Base-by-base conservation (phyloP, 2,888 invertebrate genomes). In the Cenopis cana region DNA sequence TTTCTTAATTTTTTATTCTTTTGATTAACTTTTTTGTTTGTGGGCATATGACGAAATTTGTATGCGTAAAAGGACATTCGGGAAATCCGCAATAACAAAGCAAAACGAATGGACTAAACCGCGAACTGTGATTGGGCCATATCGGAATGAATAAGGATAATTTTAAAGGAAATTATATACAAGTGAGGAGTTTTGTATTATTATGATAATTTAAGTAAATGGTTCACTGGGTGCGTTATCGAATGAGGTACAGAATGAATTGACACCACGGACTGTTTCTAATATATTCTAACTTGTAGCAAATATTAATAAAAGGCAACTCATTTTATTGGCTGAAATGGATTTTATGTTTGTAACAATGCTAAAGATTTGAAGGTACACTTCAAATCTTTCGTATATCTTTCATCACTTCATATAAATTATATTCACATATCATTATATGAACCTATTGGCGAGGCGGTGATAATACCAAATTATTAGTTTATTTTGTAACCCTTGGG, bases 91-190 rank as follows among this genome's bases (percentile, higher is more conserved):
- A 38, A 38, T 18, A 20, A 41, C 59, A 4, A 20, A n/a, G 0
- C 8, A 9, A n/a, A 41, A 29, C 10, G 24, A 17, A 46, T 24
- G 2, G 6, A n/a, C 18, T 17, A 66, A 46, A 60, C 18, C 52
- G 12, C 29, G 36, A 57, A 36, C 33, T 68, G 68, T 68, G 67
- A 68, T 68, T 68, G 57, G 64, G 68, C 62, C 67, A 64, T 66
- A 64, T 54, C 68, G 62, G 59, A 68, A 64, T 52, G 68, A 62
- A 72, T 72, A 72, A 59, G 62, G 67, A 72, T 72, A 69, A 66
- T 57, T 54, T 69, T 61, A 62, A 57, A 33, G 49, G 38, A 65
- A 68, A 62, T 61, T 66, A 55, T 49, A 52, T 66, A 55, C 61
- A 68, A 62, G 46, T 59, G 66, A 61, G 69, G 52, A 46, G 62